These are phyloP conservation scores for Bubalus kerabau DNA, from an alignment of 2,113 vertebrate genomes.

Conservation along the genomic window DNA sequence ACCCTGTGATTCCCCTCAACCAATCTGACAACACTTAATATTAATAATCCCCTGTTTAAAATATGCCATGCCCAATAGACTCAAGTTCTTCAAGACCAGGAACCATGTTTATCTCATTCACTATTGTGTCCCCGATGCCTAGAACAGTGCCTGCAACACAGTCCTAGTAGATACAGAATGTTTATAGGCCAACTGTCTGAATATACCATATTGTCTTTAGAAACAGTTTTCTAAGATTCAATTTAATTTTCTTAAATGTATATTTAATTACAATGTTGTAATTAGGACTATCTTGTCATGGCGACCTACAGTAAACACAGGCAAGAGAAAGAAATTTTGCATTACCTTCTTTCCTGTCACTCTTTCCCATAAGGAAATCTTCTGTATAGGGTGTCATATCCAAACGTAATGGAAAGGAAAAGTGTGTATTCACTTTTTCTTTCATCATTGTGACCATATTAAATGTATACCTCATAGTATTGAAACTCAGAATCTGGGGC, in stretches of 20 bases:
- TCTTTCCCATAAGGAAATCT: constrained; percentile 99
- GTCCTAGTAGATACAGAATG: background rate
- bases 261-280: background rate
- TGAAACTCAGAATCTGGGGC: constrained; percentile 97
- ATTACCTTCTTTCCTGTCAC: constrained; percentile 94
- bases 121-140: background rate
- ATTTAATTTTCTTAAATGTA: background rate
- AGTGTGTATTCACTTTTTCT: constrained; percentile 99
- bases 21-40: background rate
- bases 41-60: background rate
- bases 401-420: constrained; percentile 96
- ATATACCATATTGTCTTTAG: background rate
- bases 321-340: background rate
- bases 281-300: background rate
- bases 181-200: background rate
- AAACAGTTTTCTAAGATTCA: background rate
- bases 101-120: background rate
- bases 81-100: background rate
- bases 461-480: constrained; percentile 99
- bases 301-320: background rate
- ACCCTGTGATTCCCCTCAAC: background rate
- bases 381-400: constrained; percentile 99
- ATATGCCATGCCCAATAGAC: background rate
- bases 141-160: background rate
- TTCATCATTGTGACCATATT: constrained; percentile 99